Base-by-base conservation (phyloP, 2,797 vertebrate species). In the Phataginus tricuspis region DNA sequence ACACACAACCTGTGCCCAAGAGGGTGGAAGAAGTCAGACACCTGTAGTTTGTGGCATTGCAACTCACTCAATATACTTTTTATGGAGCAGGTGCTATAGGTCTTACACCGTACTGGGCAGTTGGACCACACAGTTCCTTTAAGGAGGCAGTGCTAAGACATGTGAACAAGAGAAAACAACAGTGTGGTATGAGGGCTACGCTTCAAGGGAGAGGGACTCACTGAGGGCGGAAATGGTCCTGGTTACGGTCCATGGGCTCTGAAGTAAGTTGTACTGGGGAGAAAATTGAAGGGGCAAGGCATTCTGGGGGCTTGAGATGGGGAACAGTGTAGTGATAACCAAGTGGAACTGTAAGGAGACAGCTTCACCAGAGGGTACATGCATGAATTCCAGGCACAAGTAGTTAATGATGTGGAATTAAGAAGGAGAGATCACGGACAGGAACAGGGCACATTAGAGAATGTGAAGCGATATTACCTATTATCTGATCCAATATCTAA, bases 131-230 rank as follows among this genome's bases (percentile, higher is more conserved):
- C 0, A n/a, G 31, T 59, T 75, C 66, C 57, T 11, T 34, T 29
- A 39, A n/a, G n/a, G 51, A 79, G 34, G 68, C 2, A 12, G 39
- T 27, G 19, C 14, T 86, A 75, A 49, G 15, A 59, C 19, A 29
- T 25, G 31, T 63, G 37, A 84, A 72, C 18, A 39, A 9, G 1
- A 61, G 49, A 95, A 88, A 77, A 59, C 63, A 63, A 53, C 7
- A 29, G 10, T 1, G 1, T 21, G 1, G 23, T 31, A 7, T 10
- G 34, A 55, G 6, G 29, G 64, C 18, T 69, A 31, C 5, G 1
- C 49, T 82, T 59, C 75, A 85, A 37, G 55, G 9, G 11, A 45
- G 12, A 86, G n/a, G 34, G 39, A 61, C 29, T 16, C 80, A 14
- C 0, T n/a, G 9, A 68, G 12, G 31, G 49, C n/a, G 61, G 4